Conservation (phyloP, 2,113 vertebrate genomes). For the Notothenia coriiceps region DNA sequence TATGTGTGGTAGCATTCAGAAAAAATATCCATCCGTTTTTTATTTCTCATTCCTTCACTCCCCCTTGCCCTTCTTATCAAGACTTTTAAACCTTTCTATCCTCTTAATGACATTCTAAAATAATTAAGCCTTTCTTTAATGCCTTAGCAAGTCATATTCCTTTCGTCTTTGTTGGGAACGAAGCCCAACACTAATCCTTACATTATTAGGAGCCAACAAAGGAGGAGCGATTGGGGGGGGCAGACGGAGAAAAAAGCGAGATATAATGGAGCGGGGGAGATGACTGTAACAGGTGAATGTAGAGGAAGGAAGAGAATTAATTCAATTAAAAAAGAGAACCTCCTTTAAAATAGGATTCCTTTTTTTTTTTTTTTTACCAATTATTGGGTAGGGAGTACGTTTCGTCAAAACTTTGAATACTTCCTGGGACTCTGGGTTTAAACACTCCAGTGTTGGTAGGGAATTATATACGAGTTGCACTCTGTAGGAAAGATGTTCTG, state of each 20-base stretch:
- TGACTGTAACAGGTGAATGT: conserved; percentile 51
- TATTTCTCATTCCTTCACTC: conserved; percentile 49
- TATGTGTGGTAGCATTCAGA: conserved; percentile 68
- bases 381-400: not conserved
- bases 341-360: conserved; percentile 24
- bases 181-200: conserved; percentile 76
- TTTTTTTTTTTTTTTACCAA: not conserved
- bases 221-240: conserved; percentile 57
- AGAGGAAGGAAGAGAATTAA: conserved; percentile 29
- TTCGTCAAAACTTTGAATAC: conserved; percentile 47
- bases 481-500: conserved; percentile 51
- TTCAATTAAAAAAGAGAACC: conserved; percentile 28
- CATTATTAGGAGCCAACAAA: conserved; percentile 79
- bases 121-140: conserved; percentile 79
- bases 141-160: conserved; percentile 71
- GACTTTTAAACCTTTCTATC: conserved; percentile 75
- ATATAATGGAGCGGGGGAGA: conserved; percentile 40
- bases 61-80: conserved; percentile 57
- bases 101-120: conserved; percentile 80
- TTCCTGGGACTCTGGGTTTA: conserved; percentile 37
- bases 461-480: conserved; percentile 44
- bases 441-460: conserved; percentile 31
- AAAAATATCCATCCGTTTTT: conserved; percentile 54
- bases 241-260: conserved; percentile 52
- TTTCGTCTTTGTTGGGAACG: conserved; percentile 73